Evolutionary conservation across 2,797 vertebrate species (phyloP).

Genomic region (Molossus molossus): DNA sequence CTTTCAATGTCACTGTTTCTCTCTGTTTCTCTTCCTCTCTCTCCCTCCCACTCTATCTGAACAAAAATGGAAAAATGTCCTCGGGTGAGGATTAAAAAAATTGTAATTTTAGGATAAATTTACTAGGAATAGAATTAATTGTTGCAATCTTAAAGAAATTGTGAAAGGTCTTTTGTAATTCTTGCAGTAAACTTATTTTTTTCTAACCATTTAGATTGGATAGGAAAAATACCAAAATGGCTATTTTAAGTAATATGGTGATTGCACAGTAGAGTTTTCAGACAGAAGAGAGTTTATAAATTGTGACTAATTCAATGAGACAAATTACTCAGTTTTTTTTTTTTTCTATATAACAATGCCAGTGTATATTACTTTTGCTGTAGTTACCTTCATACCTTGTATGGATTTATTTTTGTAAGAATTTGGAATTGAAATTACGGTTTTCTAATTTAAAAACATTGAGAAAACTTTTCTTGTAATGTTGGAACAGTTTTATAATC

Average conservation of each 20-base stretch:
- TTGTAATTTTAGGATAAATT: conserved; percentile 27
- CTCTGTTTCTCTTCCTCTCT: too few species aligned
- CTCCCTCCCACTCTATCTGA: too few species aligned
- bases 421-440: not conserved
- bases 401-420: conserved; percentile 12
- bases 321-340: not conserved
- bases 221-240: conserved; percentile 39
- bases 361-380: not conserved
- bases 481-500: not conserved
- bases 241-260: conserved; percentile 22
- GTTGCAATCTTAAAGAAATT: not conserved
- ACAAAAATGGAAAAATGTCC: too few species aligned
- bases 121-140: conserved; percentile 41
- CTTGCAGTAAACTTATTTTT: not conserved
- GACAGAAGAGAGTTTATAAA: not conserved
- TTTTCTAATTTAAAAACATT: conserved; percentile 35
- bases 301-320: not conserved
- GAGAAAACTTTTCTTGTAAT: not conserved
- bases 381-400: not conserved
- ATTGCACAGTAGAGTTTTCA: not conserved
- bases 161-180: not conserved
- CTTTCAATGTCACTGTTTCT: too few species aligned
- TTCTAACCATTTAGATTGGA: not conserved
- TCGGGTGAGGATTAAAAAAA: too few species aligned
- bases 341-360: not conserved